Conservation (phyloP, 2,888 invertebrate species). For the Orchestes rusci region DNA sequence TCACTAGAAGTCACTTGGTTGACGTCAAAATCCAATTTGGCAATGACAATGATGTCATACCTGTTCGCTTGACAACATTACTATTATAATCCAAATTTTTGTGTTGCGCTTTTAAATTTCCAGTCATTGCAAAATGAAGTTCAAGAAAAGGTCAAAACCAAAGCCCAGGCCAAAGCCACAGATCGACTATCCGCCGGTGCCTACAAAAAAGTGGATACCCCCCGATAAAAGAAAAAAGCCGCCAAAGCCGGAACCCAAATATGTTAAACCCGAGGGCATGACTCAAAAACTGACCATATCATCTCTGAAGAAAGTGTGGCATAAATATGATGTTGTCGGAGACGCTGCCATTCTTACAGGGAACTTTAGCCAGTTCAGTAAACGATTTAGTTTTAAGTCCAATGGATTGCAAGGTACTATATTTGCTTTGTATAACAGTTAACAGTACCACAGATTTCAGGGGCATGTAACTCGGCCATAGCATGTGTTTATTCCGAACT, state of each 20-base stretch:
- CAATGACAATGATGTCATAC: too few relatives aligned
- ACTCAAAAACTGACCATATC: conserved; percentile 34
- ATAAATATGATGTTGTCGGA: conserved; percentile 32
- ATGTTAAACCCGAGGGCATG: conserved; percentile 35
- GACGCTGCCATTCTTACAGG: conserved; percentile 35
- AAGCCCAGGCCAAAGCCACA: conserved; percentile 26
- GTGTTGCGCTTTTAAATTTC: conserved; percentile 8
- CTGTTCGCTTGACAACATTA: too few relatives aligned
- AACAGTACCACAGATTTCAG: conserved; percentile 34
- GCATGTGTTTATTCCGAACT: conserved; percentile 51
- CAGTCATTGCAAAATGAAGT: background rate
- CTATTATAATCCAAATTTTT: too few relatives aligned
- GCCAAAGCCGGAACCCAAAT: conserved; percentile 29
- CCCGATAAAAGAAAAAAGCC: conserved; percentile 35
- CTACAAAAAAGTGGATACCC: conserved; percentile 40
- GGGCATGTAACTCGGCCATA: conserved; percentile 51
- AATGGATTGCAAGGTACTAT: conserved; percentile 39
- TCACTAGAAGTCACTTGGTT: too few relatives aligned
- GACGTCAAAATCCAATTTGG: too few relatives aligned
- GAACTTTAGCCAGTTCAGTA: conserved; percentile 35
- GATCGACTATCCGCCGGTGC: conserved; percentile 39
- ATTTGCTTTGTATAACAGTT: too few relatives aligned
- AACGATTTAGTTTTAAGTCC: conserved; percentile 32
- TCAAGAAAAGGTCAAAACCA: conserved; percentile 1
- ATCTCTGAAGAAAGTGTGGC: conserved; percentile 38